Evolutionary conservation across 1,140 invertebrate genomes (phyloP).

Genomic region (Heliconius hewitsoni): DNA sequence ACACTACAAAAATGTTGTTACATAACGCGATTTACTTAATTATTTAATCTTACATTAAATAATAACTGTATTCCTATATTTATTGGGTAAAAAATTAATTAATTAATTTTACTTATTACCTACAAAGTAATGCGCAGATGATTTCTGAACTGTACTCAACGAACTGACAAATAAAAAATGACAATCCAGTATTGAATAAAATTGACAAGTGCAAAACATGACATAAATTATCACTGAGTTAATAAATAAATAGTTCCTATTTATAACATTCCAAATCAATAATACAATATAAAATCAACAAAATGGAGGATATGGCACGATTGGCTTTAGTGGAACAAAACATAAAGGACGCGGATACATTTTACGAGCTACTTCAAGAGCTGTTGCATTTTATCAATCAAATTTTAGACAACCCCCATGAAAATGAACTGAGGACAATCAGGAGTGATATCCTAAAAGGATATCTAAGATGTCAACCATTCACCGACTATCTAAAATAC

Average conservation of each 20-base stretch:
- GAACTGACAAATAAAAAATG: constrained; percentile 4
- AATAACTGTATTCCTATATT: not conserved
- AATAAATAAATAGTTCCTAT: constrained; percentile 35
- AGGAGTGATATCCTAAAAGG: constrained; percentile 52
- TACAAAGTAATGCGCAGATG: not conserved
- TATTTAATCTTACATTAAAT: not conserved
- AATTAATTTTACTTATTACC: not conserved
- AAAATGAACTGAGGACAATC: constrained; percentile 53
- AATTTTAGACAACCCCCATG: constrained; percentile 68
- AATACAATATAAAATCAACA: constrained; percentile 38
- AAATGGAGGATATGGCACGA: constrained; percentile 71
- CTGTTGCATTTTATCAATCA: constrained; percentile 53
- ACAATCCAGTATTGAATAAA: constrained; percentile 24
- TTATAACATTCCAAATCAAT: constrained; percentile 35
- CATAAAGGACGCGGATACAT: constrained; percentile 52
- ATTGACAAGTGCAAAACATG: constrained; percentile 34
- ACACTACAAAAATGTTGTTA: not conserved
- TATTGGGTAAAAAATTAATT: too few relatives aligned
- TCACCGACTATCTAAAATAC: constrained; percentile 65
- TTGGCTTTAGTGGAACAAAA: constrained; percentile 66
- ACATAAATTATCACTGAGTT: constrained; percentile 31
- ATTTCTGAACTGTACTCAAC: not conserved
- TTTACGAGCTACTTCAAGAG: constrained; percentile 58
- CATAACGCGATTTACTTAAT: too few relatives aligned
- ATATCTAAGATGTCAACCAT: constrained; percentile 45